Evolutionary conservation across 1,140 invertebrate genomes (phyloP).

Genomic region (Lepidostoma basale): DNA sequence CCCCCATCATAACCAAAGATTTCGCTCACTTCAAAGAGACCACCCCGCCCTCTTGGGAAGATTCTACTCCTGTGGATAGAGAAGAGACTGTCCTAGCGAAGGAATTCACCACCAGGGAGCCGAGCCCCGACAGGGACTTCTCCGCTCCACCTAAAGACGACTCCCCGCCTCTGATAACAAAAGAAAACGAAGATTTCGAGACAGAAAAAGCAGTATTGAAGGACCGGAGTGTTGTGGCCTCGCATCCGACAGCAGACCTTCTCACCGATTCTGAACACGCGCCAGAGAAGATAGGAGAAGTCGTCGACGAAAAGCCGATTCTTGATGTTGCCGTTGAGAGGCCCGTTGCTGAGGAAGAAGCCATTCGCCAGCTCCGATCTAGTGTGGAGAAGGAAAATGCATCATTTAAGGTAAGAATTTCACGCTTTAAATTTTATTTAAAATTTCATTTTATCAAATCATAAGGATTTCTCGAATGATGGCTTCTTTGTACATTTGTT

Average conservation of each 20-base stretch:
- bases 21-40: slow-evolving; percentile 27
- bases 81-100: slow-evolving; percentile 6
- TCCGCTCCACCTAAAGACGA: slow-evolving; percentile 7
- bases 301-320: slow-evolving; percentile 48
- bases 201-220: slow-evolving; percentile 21
- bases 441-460: no score
- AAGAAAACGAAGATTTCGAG: neutral
- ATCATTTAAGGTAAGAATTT: slow-evolving; percentile 53
- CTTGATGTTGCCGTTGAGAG: slow-evolving; percentile 43
- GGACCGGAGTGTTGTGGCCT: slow-evolving; percentile 10
- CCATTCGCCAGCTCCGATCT: slow-evolving; percentile 51
- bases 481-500: no score
- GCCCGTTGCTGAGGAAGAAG: slow-evolving; percentile 47
- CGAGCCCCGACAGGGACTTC: neutral
- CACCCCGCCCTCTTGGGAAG: slow-evolving; percentile 41
- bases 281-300: slow-evolving; percentile 43
- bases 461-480: no score
- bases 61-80: slow-evolving; percentile 31
- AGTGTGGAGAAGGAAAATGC: slow-evolving; percentile 49
- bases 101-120: slow-evolving; percentile 15
- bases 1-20: slow-evolving; percentile 36
- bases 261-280: slow-evolving; percentile 8
- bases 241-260: neutral
- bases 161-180: neutral
- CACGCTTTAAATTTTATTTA: neutral